These are phyloP conservation scores for Sycophila texana DNA, from an alignment of 2,888 invertebrate genomes.

Conservation along the genomic window DNA sequence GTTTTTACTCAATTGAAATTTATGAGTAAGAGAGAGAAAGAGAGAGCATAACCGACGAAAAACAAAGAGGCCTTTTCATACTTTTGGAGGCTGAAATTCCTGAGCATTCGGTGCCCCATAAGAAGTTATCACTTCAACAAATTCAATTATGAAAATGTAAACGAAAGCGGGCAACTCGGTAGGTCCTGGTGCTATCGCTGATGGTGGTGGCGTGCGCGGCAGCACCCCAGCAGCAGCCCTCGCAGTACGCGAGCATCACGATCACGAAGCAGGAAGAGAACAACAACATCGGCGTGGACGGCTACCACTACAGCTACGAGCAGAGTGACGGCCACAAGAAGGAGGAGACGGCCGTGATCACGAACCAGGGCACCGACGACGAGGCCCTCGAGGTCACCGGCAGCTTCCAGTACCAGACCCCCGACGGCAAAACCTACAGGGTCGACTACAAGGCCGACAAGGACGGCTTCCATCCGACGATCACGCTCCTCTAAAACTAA, in stretches of 20 bases:
- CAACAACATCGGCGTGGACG: conserved; percentile 72
- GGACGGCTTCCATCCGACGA: conserved; percentile 72
- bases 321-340: conserved; percentile 74
- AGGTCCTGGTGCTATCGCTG: conserved; percentile 57
- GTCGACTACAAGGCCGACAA: conserved; percentile 73
- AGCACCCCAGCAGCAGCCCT: conserved; percentile 65
- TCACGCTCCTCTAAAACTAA: conserved; percentile 66
- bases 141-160: no score
- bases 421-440: conserved; percentile 72
- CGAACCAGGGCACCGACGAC: conserved; percentile 72
- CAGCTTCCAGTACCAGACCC: conserved; percentile 69
- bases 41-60: no score
- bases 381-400: conserved; percentile 70
- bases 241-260: conserved; percentile 68
- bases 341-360: conserved; percentile 72
- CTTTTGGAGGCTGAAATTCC: no score
- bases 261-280: conserved; percentile 71
- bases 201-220: conserved; percentile 62
- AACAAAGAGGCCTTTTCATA: no score
- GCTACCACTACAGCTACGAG: conserved; percentile 73
- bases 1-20: no score
- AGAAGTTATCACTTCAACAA: no score
- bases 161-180: not conserved
- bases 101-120: no score
- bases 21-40: no score